Conservation (phyloP, 37 sponge, comb jelly and placozoan species). For the Sycon ciliatum region DNA sequence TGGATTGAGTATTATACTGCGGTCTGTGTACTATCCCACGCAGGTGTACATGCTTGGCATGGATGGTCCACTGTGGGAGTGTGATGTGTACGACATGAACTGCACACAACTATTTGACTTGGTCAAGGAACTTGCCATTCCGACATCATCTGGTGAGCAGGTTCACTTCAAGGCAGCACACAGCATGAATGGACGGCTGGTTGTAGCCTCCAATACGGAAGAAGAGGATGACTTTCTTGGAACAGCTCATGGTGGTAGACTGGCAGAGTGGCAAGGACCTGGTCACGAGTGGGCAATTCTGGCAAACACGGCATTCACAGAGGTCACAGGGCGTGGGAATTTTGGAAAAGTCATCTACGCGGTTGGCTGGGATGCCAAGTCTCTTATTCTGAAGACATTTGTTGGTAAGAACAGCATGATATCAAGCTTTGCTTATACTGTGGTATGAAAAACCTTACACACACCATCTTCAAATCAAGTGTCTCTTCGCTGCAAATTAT, state of each 20-base stretch:
- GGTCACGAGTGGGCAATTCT: constrained; percentile 1
- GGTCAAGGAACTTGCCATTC: not conserved
- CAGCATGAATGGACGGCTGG: not conserved
- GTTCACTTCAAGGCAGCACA: constrained; percentile 11
- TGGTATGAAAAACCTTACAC: too few relatives aligned
- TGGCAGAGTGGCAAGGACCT: constrained; percentile 12
- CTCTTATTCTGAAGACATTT: constrained; percentile 5
- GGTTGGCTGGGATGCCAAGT: not conserved
- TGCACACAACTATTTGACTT: constrained; percentile 13
- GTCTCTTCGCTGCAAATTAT: too few relatives aligned
- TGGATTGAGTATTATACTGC: too few relatives aligned
- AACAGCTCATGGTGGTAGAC: not conserved
- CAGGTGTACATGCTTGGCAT: constrained; percentile 15
- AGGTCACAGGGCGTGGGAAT: constrained; percentile 5
- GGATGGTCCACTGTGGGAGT: constrained; percentile 10
- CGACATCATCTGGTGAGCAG: not conserved
- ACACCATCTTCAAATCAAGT: too few relatives aligned
- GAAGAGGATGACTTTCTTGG: constrained; percentile 1
- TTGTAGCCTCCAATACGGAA: not conserved
- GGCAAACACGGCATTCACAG: not conserved
- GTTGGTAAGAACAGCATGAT: too few relatives aligned
- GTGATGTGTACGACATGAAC: not conserved
- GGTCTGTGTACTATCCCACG: too few relatives aligned
- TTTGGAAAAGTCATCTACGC: constrained; percentile 2
- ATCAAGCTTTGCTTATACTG: too few relatives aligned